Evolutionary conservation across 2,113 vertebrate species (phyloP), one percentile per base, ranked within the genome.

Genomic region (Oreamnos americanus): DNA sequence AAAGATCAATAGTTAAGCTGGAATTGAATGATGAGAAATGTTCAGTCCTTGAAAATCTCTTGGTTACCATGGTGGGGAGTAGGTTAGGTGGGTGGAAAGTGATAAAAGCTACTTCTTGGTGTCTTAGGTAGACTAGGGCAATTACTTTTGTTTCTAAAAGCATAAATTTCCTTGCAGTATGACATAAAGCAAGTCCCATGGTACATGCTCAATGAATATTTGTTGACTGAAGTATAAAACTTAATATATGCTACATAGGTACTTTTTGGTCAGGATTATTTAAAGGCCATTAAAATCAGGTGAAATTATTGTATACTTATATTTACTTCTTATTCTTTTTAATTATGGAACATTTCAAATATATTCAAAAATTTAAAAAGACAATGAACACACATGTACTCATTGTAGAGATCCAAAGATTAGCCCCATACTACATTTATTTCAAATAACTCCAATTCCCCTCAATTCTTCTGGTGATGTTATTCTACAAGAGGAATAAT

Each of bases 1-100:
- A 91, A 96, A 78, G 86, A 96, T 97, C 92, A 97, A 96, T 96
- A 97, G 83, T 90, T 96, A 98, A 90, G 81, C 53, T 93, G 43
- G 36, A 95, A 96, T 90, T 96, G 90, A 96, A 96, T 90, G 71
- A 95, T 91, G 30, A 93, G 93, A 95, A 96, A 93, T 84, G 79
- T 71, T 94, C 39, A 84, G 71, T 45, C 49, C 95, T 97, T 98
- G 86, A 96, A 94, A 93, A 97, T 87, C 28, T 93, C 86, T 92
- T 92, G 55, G 89, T 93, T 96, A 90, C 49, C 28, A 87, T 53
- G 12, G 26, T 82, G 15, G 62, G 39, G 13, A 94, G n/a, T 55
- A 96, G 30, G 13, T 15, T 43, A 89, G 62, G 36, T 87, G 33
- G 12, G 8, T 76, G 4, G 45, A 91, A 93, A 30, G 49, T 93